These are phyloP conservation scores for Ctenosaura bakeri DNA, from an alignment of 2,797 vertebrate species.

Conservation along the genomic window DNA sequence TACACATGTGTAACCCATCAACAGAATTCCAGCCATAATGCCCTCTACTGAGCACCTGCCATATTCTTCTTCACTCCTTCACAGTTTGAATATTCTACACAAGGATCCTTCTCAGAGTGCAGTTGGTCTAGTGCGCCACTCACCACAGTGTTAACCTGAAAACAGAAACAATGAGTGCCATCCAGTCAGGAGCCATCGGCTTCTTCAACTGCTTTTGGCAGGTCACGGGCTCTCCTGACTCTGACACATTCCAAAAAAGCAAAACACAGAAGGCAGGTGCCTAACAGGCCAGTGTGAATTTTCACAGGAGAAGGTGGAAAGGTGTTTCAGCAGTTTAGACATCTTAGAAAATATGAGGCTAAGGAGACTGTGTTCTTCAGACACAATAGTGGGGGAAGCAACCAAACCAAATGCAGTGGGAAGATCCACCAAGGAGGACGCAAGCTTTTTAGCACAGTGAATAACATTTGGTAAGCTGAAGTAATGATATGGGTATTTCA, in stretches of 20 bases:
- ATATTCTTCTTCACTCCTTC: conserved; percentile 98
- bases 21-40: no score
- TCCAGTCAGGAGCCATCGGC: neutral
- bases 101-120: conserved; percentile 99
- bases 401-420: neutral
- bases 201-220: no score
- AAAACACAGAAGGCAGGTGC: no score
- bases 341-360: neutral
- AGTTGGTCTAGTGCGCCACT: conserved; percentile 95
- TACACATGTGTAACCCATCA: no score
- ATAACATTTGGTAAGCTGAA: neutral
- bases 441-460: neutral
- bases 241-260: no score
- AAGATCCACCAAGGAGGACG: neutral
- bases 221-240: no score
- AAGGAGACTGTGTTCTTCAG: neutral
- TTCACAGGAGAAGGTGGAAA: neutral
- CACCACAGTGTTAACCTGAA: conserved; percentile 96
- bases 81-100: conserved; percentile 97
- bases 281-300: no score
- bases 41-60: conserved; percentile 80
- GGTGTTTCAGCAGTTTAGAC: neutral
- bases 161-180: neutral
- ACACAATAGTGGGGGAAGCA: neutral
- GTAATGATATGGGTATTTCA: neutral